Evolutionary conservation across 2,797 vertebrate genomes (phyloP), one percentile per base, ranked within the genome.

Genomic region (Bryconaethiops microstoma): DNA sequence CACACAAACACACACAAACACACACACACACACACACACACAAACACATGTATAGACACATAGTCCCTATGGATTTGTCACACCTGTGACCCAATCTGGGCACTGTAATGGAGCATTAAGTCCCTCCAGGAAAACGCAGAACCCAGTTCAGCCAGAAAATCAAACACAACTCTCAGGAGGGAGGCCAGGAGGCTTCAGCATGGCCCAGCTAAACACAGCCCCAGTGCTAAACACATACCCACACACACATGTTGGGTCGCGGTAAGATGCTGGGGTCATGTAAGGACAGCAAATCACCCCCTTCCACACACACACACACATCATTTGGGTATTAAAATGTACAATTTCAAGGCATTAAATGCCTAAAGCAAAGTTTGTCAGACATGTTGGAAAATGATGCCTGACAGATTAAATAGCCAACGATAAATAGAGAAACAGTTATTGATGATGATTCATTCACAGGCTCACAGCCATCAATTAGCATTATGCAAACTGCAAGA

Each of bases 21-120:
- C 35, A 35, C 29, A 23, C 64, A 81, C 64, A 81, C 55, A 35
- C 35, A 59, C 35, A 19, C 67, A 74, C 52, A 60, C 29, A 35
- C 35, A 35, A 35, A 35, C 35, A 35, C 35, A 35, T 35, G 35
- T 35, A 35, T 35, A 35, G 35, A 35, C 35, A 35, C 35, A 35
- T 35, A 59, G 54, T 76, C 65, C 55, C 64, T 62, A 48, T 63
- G 60, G 79, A 70, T 25, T 52, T 16, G 50, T 62, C 14, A n/a
- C 79, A 81, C 65, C 79, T 81, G 79, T 48, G 79, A 17, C 79
- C 55, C 68, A 39, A 40, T 75, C 67, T 45, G n/a, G 1, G 40
- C 2, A 25, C 54, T 50, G 65, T 69, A n/a, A 76, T 70, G 21
- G 52, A 70, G 73, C 29, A 5, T 52, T 40, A 39, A 48, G 29